phyloP scores from a whole-genome alignment of 2,113 vertebrate genomes.

The Aspidoscelis tigris region DNA sequence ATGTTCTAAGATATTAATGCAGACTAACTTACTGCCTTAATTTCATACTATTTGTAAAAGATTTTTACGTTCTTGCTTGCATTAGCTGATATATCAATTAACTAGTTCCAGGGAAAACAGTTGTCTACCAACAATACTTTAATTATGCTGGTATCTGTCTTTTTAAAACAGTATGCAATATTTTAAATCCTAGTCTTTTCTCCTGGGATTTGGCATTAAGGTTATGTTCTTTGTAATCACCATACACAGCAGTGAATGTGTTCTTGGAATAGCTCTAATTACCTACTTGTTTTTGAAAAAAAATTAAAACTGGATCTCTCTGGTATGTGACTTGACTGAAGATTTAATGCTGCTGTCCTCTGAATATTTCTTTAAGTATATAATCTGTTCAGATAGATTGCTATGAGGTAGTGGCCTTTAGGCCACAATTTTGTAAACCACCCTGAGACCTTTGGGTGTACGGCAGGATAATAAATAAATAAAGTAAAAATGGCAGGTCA shows the following conservation, averaged over 20 bases:
- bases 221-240: conserved; percentile 17
- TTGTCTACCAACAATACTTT: neutral
- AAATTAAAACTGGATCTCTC: neutral
- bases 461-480: too few species aligned
- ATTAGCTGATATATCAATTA: neutral
- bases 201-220: conserved; percentile 4
- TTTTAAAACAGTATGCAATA: conserved; percentile 30
- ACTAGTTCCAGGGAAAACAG: neutral
- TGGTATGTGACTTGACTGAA: conserved; percentile 15
- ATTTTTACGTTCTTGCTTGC: neutral
- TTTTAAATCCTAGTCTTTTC: conserved; percentile 2
- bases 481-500: too few species aligned
- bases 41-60: neutral
- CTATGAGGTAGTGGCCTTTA: neutral
- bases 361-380: neutral
- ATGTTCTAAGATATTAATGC: too few species aligned
- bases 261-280: conserved; percentile 39
- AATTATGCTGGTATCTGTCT: neutral
- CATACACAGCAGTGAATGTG: neutral
- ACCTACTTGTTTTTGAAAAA: conserved; percentile 12
- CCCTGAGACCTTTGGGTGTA: too few species aligned
- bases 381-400: neutral
- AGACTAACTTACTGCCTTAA: neutral
- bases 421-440: neutral
- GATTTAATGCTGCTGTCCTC: neutral